phyloP scores from a whole-genome alignment of 2,113 vertebrate species.

The Pitta sordida region DNA sequence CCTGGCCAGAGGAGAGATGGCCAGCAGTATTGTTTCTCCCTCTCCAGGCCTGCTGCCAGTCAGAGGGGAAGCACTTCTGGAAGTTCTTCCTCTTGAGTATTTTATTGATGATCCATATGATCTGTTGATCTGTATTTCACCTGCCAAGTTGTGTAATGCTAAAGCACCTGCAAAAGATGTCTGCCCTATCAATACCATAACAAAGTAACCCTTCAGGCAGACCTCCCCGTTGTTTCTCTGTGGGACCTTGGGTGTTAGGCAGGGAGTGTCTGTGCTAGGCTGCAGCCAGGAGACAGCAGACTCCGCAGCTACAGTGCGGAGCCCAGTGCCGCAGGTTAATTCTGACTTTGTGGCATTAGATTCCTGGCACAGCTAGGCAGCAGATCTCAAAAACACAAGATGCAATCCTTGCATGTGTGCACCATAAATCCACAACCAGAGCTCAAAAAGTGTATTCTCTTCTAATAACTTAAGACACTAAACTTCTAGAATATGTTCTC shows the following conservation, averaged over 20 bases:
- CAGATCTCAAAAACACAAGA: not conserved
- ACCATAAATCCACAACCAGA: not conserved
- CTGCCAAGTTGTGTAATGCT: not conserved
- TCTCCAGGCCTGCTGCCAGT: not conserved
- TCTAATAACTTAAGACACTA: not conserved
- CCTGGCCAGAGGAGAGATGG: not conserved
- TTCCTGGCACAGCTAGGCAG: not conserved
- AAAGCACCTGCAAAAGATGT: not conserved
- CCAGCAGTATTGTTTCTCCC: not conserved
- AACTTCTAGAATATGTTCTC: not conserved
- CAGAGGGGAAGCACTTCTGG: not conserved
- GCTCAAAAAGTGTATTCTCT: not conserved
- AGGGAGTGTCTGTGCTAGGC: not conserved
- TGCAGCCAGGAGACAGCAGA: not conserved
- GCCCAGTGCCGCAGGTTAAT: not conserved
- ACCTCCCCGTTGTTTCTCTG: not conserved
- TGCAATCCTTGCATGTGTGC: not conserved
- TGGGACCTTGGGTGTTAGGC: not conserved
- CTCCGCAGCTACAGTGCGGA: not conserved
- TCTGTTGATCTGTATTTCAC: not conserved
- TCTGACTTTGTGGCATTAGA: not conserved
- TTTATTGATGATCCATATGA: not conserved
- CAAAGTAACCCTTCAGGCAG: not conserved
- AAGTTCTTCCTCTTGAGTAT: not conserved
- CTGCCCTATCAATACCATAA: not conserved